Base-by-base conservation (phyloP, 1,140 invertebrate genomes). In the Pachyrhynchus sulphureomaculatus region DNA sequence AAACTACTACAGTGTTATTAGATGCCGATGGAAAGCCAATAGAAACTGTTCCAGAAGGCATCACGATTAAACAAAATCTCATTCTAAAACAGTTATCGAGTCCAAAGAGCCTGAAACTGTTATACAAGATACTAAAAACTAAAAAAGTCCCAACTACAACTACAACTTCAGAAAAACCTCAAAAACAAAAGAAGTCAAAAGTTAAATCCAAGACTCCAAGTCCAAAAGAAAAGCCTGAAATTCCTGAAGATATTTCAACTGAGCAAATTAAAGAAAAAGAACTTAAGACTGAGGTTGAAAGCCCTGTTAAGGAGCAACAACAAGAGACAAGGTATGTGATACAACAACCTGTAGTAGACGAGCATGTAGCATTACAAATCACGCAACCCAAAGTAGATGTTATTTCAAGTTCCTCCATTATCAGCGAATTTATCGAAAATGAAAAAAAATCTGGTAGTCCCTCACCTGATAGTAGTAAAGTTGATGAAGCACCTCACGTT, bases 251-350 rank as follows among this genome's bases (percentile, higher is more conserved):
- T 5, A 8, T 3, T 1, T 6, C 5, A n/a, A 18, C 2, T n/a
- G 17, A 18, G 2, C 17, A 44, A 21, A 6, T 18, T 20, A 53
- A 55, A 42, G 36, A 41, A 44, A 33, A 42, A 36, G 3, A 32
- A 12, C 12, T 13, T 6, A 39, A 21, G 20, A 20, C 23, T n/a
- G 34, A 39, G 2, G 13, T 13, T 53, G 10, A 33, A 51, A 33
- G 18, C 9, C 6, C 36, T 18, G 23, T 51, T 37, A 45, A 54
- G 39, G 33, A 58, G 36, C 54, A 23, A 33, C 53, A 29, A 29
- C 51, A 48, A 18, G 58, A 67, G 12, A 36, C 69, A 65, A 75
- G 74, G 74, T 75, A 75, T 64, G 73, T 74, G 44, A 52, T 68
- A 69, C 67, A 72, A 56, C 49, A 62, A 57, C 32, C 54, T 23